Base-by-base conservation (phyloP, 2,113 vertebrate genomes). In the Protobothrops flavoviridis region DNA sequence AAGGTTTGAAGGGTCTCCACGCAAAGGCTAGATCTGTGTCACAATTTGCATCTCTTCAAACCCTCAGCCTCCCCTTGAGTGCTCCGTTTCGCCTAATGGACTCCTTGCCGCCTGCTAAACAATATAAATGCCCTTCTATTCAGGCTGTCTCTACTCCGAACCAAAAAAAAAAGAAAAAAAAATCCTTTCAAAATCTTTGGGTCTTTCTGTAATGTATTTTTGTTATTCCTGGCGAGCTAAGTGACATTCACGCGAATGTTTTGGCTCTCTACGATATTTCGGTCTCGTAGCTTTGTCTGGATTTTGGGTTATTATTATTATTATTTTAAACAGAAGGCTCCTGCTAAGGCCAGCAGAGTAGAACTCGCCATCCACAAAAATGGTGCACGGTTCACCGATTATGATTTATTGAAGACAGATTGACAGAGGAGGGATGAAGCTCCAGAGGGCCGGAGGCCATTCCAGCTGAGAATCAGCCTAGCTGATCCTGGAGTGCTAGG, bases 121-220 rank as follows among this genome's bases (percentile, higher is more conserved):
- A 91, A 13, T 87, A 91, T 85, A 95, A 93, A 91, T 52, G 33
- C 64, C 93, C 1, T 88, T 93, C 29, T 10, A 91, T 85, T 88
- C 93, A 93, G n/a, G n/a, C 53, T 26, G 50, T 95, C 74, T 85
- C 55, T 53, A 74, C 50, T 56, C 92, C 39, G 1, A 89, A 69
- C 74, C 90, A 92, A 50, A 24, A 81, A 23, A 0, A 11, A 93
- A 5, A 48, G 5, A 1, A 48, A 48, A 8, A 93, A 93, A 45
- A 24, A 69, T n/a, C 0, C 5, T 43, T 74, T 93, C 50, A 87
- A 61, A 92, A 52, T 12, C 81, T 39, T 59, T 91, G 17, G 1
- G 39, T 90, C 74, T 91, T 94, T 48, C 10, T 23, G 45, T 53
- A 13, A 93, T 88, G 24, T 45, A 85, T n/a, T 61, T 91, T 43